phyloP scores from a whole-genome alignment of 2,888 invertebrate species.

The Blastobasis adustella region DNA sequence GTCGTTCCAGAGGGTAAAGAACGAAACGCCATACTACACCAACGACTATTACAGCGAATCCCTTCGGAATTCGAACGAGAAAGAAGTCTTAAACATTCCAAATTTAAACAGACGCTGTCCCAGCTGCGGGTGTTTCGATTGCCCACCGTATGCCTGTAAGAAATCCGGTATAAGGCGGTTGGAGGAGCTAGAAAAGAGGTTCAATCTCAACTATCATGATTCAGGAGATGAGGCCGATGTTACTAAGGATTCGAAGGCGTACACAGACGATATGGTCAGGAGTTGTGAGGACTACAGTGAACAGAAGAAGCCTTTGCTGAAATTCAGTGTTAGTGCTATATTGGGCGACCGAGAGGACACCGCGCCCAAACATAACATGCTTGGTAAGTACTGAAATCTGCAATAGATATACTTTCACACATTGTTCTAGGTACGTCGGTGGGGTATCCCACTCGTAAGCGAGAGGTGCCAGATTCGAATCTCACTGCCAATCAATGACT shows the following conservation, averaged over 20 bases:
- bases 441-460: too few relatives aligned
- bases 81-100: constrained; percentile 60
- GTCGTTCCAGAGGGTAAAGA: constrained; percentile 37
- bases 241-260: constrained; percentile 30
- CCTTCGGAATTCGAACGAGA: constrained; percentile 37
- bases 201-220: constrained; percentile 56
- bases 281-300: constrained; percentile 54
- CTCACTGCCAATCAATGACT: too few relatives aligned
- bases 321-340: constrained; percentile 95
- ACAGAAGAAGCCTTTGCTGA: constrained; percentile 84
- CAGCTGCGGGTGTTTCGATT: constrained; percentile 72
- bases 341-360: constrained; percentile 78
- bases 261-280: constrained; percentile 58
- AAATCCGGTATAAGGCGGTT: constrained; percentile 57
- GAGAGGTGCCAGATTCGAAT: too few relatives aligned
- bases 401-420: too few relatives aligned
- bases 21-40: constrained; percentile 42
- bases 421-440: too few relatives aligned
- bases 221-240: constrained; percentile 55
- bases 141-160: constrained; percentile 66
- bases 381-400: too few relatives aligned
- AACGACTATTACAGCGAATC: constrained; percentile 42
- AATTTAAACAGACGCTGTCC: constrained; percentile 62
- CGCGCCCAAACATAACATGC: constrained; percentile 20
- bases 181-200: constrained; percentile 62